phyloP scores from a whole-genome alignment of 2,113 vertebrate species.

The Gambusia holbrooki region DNA sequence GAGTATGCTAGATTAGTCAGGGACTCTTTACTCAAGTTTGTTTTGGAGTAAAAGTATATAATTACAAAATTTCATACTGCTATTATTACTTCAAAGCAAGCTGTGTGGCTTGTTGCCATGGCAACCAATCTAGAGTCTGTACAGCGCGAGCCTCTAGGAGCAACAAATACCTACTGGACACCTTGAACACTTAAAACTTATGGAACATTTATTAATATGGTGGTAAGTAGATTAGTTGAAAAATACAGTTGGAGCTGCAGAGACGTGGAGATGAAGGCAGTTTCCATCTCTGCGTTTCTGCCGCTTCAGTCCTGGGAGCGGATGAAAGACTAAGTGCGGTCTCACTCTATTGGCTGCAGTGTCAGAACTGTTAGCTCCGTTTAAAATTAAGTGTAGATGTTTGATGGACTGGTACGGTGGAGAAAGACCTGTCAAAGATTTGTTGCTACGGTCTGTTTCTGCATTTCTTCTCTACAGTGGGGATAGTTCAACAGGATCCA shows the following conservation, averaged over 20 bases:
- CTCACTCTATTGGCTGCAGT: conserved; percentile 17
- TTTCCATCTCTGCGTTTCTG: conserved; percentile 21
- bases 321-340: conserved; percentile 27
- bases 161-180: background rate
- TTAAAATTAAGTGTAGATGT: conserved; percentile 27
- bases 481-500: background rate
- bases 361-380: conserved; percentile 36
- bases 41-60: too few species aligned
- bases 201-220: background rate
- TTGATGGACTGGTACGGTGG: conserved; percentile 18
- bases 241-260: background rate
- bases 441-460: conserved; percentile 13
- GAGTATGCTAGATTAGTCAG: too few species aligned
- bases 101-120: too few species aligned
- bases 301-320: conserved; percentile 17
- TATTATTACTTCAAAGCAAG: too few species aligned
- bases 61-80: too few species aligned
- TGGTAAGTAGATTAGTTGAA: background rate
- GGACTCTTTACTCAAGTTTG: too few species aligned
- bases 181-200: background rate
- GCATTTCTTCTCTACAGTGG: background rate
- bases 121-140: too few species aligned
- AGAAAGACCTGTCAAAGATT: conserved; percentile 7
- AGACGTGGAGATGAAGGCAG: conserved; percentile 10
- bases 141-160: background rate